These are phyloP conservation scores for Caligus rogercresseyi DNA, from an alignment of 1,140 invertebrate species.

Conservation along the genomic window DNA sequence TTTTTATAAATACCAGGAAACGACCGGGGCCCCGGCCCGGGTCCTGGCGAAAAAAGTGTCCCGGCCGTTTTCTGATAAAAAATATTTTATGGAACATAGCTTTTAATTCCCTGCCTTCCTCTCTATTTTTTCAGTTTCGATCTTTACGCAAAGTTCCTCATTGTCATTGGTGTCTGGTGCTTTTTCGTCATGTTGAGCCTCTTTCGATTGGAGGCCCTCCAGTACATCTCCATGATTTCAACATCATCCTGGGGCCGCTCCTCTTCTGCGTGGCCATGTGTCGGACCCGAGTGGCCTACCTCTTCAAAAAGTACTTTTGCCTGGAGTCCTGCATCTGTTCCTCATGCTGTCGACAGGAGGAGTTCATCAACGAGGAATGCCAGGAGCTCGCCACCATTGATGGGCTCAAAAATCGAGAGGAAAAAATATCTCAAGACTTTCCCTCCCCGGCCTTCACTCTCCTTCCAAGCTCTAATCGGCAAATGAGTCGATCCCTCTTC, in stretches of 20 bases:
- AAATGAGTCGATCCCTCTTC: conserved; percentile 9
- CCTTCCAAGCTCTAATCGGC: neutral
- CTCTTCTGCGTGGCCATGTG: conserved; percentile 18
- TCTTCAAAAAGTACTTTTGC: conserved; percentile 20
- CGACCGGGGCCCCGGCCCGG: no score
- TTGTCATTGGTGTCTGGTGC: conserved; percentile 15
- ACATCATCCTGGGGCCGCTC: conserved; percentile 12
- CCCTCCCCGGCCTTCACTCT: neutral
- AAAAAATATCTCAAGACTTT: neutral
- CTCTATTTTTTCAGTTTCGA: conserved; percentile 19
- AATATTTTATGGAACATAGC: no score
- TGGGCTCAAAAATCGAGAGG: neutral
- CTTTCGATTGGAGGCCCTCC: conserved; percentile 6
- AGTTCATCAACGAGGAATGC: conserved; percentile 10
- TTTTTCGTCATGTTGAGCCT: conserved; percentile 6
- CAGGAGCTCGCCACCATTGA: conserved; percentile 10
- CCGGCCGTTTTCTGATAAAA: no score
- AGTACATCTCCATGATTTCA: conserved; percentile 18
- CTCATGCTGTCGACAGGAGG: neutral
- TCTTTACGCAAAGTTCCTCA: conserved; percentile 11
- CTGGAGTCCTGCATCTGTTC: conserved; percentile 5
- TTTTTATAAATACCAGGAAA: no score
- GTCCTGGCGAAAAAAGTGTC: no score
- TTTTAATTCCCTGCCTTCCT: no score
- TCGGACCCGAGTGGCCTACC: conserved; percentile 15